Evolutionary conservation across 2,888 invertebrate genomes (phyloP), one percentile per base, ranked within the genome.

Genomic region (Apomyelois bistriatella): DNA sequence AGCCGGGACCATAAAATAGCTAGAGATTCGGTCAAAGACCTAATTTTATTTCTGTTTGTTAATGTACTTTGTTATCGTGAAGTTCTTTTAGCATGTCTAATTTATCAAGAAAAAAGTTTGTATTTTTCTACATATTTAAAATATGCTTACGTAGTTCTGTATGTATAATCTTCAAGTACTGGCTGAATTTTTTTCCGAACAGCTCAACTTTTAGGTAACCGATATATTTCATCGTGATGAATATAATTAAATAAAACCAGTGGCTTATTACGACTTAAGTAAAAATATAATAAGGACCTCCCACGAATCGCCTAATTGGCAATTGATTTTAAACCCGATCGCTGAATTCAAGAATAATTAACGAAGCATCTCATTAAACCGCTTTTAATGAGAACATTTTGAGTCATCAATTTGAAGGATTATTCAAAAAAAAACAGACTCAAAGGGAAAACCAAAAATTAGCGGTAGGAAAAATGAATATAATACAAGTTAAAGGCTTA

Each of bases 401-500:
- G 50, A 54, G 54, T 55, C 58, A 53, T 58, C 58, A 58, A 60
- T 53, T 60, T 53, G 48, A 30, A 41, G 50, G 56, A 51, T 54
- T 48, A 46, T 49, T 47, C 53, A 37, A 32, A 51, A 32, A 51
- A 53, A 64, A 65, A 59, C 59, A 60, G 59, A 58, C 62, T 68
- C 64, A 65, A 65, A 64, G 59, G 60, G 60, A 61, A 54, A 68
- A 63, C 62, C 64, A 65, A 73, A 76, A 76, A 79, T 78, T 72
- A 66, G 64, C 66, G 63, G 68, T 64, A 61, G 68, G 65, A 77
- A 81, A 80, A 82, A 82, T 76, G 76, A 76, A 79, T 76, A 79
- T 81, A 78, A 82, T 76, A 76, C 78, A 81, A 82, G 82, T 77
- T 79, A 82, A 79, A 79, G 82, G 82, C 79, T 82, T 82, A 82